These are phyloP conservation scores for Petrocephalus microphthalmus DNA, from an alignment of 2,113 vertebrate species.

Conservation along the genomic window DNA sequence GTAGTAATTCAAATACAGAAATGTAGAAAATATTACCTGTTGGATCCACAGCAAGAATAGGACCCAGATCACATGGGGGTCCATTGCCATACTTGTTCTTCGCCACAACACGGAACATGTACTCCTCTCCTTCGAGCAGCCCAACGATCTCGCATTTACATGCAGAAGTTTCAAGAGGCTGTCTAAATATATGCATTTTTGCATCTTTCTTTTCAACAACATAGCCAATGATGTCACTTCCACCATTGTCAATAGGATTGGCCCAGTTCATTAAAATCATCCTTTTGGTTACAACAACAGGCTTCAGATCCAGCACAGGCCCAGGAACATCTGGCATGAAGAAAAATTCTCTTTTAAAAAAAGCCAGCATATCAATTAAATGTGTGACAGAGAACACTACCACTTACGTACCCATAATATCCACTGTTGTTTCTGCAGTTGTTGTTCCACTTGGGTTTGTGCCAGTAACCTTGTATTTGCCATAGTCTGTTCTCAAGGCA, in stretches of 20 bases:
- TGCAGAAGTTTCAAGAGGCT: slow-evolving; percentile 79
- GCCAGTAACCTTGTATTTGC: slow-evolving; percentile 80
- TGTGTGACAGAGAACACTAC: not conserved
- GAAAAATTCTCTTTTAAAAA: slow-evolving; percentile 8
- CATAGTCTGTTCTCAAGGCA: slow-evolving; percentile 77
- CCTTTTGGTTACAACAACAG: slow-evolving; percentile 83
- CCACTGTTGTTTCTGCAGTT: slow-evolving; percentile 76
- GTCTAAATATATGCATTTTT: slow-evolving; percentile 95
- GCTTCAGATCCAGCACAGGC: slow-evolving; percentile 85
- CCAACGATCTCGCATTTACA: slow-evolving; percentile 90
- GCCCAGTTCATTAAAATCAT: slow-evolving; percentile 90
- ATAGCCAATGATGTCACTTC: slow-evolving; percentile 86
- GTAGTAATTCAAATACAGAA: not conserved
- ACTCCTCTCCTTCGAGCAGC: slow-evolving; percentile 82
- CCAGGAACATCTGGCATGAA: slow-evolving; percentile 80
- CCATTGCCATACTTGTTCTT: slow-evolving; percentile 92
- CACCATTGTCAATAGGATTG: slow-evolving; percentile 87
- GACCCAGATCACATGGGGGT: slow-evolving; percentile 79
- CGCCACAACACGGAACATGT: slow-evolving; percentile 86
- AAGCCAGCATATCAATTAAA: not conserved
- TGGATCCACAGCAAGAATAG: slow-evolving; percentile 85
- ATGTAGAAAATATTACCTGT: slow-evolving; percentile 64
- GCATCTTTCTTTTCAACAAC: slow-evolving; percentile 86
- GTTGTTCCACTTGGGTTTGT: slow-evolving; percentile 84
- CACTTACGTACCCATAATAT: slow-evolving; percentile 79